Evolutionary conservation across 2,113 vertebrate genomes (phyloP), one percentile per base, ranked within the genome.

Genomic region (Melanostigma gelatinosum): DNA sequence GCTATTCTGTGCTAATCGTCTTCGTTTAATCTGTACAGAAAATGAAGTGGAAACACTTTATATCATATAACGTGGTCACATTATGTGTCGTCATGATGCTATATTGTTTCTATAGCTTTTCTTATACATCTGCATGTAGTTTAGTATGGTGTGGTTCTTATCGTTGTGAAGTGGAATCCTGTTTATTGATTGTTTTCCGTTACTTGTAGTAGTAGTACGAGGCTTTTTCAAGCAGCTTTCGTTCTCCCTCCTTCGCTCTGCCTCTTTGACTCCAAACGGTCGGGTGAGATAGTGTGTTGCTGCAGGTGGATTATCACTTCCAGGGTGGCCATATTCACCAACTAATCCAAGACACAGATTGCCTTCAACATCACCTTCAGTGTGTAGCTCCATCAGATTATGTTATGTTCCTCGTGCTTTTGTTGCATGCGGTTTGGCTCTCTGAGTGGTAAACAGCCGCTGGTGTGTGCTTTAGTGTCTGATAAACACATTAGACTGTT

Each of bases 401-500:
- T 58, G 15, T 32, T 58, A 80, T 82, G 76, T 86, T 69, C 36
- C 52, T 72, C 36, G 27, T 67, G 79, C 70, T 88, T 85, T 87
- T 87, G 85, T 82, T 87, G 84, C 88, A 48, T 76, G 71, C 2
- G 32, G 69, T 65, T 77, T 76, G 76, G 72, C 75, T 87, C 80
- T 76, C 72, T 74, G 72, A 85, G 85, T 69, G 77, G 76, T 91
- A 90, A 91, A 92, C 92, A 95, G 92, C 88, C 94, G 93, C 87
- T 93, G 91, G 94, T 93, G 86, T 94, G 77, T 89, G 83, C 91
- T 94, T 91, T 95, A 94, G 84, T 72, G 83, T 79, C 75, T 92
- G 87, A 90, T 95, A 95, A 95, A 95, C 92, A 96, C 87, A 93
- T 94, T 93, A 95, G 93, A 89, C 91, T 85, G 85, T 86, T 96